These are phyloP conservation scores for Atlantisia rogersi DNA, from an alignment of 2,113 vertebrate genomes.

Conservation along the genomic window DNA sequence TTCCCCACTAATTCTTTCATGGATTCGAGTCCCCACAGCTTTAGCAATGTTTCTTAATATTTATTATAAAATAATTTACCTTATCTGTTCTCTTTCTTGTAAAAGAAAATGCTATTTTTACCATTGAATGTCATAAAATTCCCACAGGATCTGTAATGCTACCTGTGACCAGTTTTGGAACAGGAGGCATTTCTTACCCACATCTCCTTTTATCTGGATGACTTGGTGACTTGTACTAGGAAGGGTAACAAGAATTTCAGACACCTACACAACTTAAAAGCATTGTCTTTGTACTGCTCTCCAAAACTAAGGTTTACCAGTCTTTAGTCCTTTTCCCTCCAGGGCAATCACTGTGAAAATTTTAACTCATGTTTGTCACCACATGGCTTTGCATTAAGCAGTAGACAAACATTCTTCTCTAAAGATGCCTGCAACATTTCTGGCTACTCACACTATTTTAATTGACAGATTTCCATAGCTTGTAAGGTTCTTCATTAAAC, in stretches of 20 bases:
- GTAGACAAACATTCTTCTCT: not conserved
- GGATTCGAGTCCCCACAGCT: not conserved
- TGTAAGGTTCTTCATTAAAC: not conserved
- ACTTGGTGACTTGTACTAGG: not conserved
- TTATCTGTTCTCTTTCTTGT: not conserved
- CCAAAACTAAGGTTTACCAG: not conserved
- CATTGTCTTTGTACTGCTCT: not conserved
- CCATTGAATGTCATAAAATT: not conserved
- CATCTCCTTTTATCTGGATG: not conserved
- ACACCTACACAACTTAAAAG: not conserved
- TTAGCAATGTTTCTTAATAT: not conserved
- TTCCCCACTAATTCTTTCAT: not conserved
- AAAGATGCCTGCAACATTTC: not conserved
- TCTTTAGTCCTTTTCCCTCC: not conserved
- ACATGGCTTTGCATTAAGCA: not conserved
- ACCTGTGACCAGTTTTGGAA: not conserved
- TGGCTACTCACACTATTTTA: not conserved
- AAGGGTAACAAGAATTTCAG: not conserved
- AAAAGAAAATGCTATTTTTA: not conserved
- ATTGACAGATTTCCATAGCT: conserved; percentile 9
- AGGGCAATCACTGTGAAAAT: not conserved
- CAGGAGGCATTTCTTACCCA: not conserved
- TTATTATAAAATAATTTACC: not conserved
- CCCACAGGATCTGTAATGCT: not conserved
- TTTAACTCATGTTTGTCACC: not conserved